A percentile compares a stretch with the other conserved stretches of the same genome.
Evolutionary conservation across 2,113 vertebrate species (phyloP).

Genomic region (Ceuthmochares aereus): DNA sequence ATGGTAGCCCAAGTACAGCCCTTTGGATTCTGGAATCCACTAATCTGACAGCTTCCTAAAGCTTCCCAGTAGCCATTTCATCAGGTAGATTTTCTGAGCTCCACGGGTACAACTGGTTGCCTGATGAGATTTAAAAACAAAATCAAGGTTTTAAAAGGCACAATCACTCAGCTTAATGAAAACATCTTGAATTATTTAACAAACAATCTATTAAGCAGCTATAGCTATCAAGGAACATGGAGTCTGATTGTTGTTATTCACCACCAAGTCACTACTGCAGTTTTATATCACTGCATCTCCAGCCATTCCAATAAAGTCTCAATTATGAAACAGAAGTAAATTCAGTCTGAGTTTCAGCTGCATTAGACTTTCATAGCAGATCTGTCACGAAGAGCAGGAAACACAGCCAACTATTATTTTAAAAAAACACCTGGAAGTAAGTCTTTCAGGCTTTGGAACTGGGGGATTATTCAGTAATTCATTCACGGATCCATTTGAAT

Average conservation of each 20-base stretch:
- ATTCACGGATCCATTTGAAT: slow-evolving; percentile 39
- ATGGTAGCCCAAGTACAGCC: not conserved
- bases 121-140: not conserved
- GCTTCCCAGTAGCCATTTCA: not conserved
- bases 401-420: not conserved
- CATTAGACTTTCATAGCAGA: not conserved
- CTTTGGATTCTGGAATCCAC: not conserved
- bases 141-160: slow-evolving; percentile 11
- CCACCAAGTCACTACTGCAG: not conserved
- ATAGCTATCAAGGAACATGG: not conserved
- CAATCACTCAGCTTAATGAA: slow-evolving; percentile 48
- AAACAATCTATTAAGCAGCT: slow-evolving; percentile 32
- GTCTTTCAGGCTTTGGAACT: not conserved
- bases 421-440: not conserved
- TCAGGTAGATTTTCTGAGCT: not conserved
- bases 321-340: not conserved
- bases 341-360: not conserved
- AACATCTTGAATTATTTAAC: slow-evolving; percentile 56
- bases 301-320: not conserved
- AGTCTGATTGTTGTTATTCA: not conserved
- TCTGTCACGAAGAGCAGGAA: slow-evolving; percentile 7
- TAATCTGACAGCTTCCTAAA: not conserved
- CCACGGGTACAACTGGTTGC: not conserved
- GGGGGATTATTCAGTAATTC: slow-evolving; percentile 6
- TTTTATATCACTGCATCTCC: not conserved